Evolutionary conservation across 2,797 vertebrate genomes (phyloP).

Genomic region (Channallabes apus): DNA sequence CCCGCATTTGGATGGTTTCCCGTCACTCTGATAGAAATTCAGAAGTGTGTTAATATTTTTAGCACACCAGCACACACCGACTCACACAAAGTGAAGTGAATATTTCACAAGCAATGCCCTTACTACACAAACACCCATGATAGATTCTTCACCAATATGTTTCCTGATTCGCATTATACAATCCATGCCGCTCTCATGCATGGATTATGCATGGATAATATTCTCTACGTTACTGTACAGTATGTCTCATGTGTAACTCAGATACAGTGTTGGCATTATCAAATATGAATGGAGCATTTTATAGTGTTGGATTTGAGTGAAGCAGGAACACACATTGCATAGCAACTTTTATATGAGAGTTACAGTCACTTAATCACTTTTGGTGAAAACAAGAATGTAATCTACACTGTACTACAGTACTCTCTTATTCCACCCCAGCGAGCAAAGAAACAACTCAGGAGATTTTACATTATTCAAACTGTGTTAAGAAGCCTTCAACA

Average conservation of each 20-base stretch:
- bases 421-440: too few species aligned
- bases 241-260: background rate
- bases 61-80: constrained; percentile 77
- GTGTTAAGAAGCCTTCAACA: too few species aligned
- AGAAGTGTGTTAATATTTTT: constrained; percentile 85
- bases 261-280: too few species aligned
- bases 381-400: too few species aligned
- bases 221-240: background rate
- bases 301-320: background rate
- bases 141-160: constrained; percentile 19
- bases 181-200: background rate
- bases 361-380: background rate
- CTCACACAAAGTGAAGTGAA: constrained; percentile 68
- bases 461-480: too few species aligned
- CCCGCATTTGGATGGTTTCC: constrained; percentile 34
- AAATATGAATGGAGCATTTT: background rate
- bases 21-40: constrained; percentile 80
- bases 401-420: too few species aligned
- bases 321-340: background rate
- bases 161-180: constrained; percentile 3
- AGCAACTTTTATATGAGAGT: background rate
- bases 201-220: background rate
- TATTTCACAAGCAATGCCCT: constrained; percentile 56
- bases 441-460: too few species aligned
- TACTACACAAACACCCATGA: constrained; percentile 6